Evolutionary conservation across 2,113 vertebrate species (phyloP), one percentile per base, ranked within the genome.

Genomic region (Gulo gulo): DNA sequence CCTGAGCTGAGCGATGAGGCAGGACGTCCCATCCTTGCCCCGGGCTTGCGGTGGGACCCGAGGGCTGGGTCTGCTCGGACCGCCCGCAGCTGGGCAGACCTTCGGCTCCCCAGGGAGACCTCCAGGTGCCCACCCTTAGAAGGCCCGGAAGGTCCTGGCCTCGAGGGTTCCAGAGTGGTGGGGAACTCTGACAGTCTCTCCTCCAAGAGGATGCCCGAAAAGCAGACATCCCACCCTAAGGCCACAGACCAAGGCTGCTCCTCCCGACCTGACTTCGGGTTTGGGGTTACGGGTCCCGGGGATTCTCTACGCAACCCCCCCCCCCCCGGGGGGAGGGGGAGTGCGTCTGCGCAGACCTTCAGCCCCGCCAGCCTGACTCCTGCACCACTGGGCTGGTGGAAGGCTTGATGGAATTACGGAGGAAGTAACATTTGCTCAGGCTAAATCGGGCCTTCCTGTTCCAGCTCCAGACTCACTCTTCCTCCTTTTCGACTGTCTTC

Each of bases 381-480:
- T 61, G 95, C 7, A 11, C 24, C 24, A 3, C 59, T 61, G 59
- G 59, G 59, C 59, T 61, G 24, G 34, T 94, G 88, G 93, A 97
- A 96, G 86, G 95, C 82, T 78, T 69, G 95, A 80, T n/a, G 88
- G 95, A 84, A 81, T 95, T 84, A 65, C 95, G 23, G 81, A 97
- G 98, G 98, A 98, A 98, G 97, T 95, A 92, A 42, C 6, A 0
- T 36, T 93, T 0, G 0, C 80, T 24, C 6, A 1, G 74, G 97
- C 98, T 98, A 97, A 98, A 97, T 97, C 89, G 95, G 73, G 92
- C 97, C 97, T 98, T 98, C 98, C 98, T 97, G 95, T 98, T 96
- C 91, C 93, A 10, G 55, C 55, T 34, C 59, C 12, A 73, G 26
- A 2, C 1, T 92, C 80, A 1, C 0, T 92, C 80, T 42, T 93